Base-by-base conservation (phyloP, 2,113 vertebrate species). In the Catharus minimus region DNA sequence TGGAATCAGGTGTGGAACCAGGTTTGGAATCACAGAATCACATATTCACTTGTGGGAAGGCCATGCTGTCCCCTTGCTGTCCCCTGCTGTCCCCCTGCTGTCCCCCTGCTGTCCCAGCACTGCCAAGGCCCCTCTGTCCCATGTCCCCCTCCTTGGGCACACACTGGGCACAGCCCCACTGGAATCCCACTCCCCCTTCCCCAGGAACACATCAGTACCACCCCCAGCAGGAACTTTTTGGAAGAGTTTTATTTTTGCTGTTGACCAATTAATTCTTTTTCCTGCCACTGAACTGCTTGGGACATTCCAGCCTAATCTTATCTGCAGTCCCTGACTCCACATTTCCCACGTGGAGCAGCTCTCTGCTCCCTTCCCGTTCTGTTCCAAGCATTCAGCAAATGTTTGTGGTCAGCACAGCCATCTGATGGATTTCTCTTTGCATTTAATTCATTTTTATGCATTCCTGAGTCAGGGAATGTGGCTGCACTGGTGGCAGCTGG, bases 231-330 rank as follows among this genome's bases (percentile, higher is more conserved):
- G 11, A 10, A 82, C 5, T 46, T 26, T 50, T 18, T 19, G 46
- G 38, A 66, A 58, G 75, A 33, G 66, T 61, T 92, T 73, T 5
- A 8, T 61, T 82, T 88, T 58, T 23, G 15, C 17, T 46, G 49
- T 39, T 92, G 75, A 64, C 57, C 64, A 27, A 0, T 32, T 62
- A 27, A 0, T 32, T 62, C 71, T 28, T 52, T 52, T 43, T 56
- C 10, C 86, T 93, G 83, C 57, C 80, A 49, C 80, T 64, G 49
- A 32, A 68, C 16, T 49, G 66, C 68, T 92, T 56, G 10, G 71
- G 86, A 79, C 89, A 90, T 92, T 93, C 94, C 89, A 72, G 66
- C 26, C 81, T 46, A 89, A 92, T 92, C 89, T 94, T 86, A 92
- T 92, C 94, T 78, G 3, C 69, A 75, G 74, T 11, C 57, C 89